phyloP scores from a whole-genome alignment of 2,888 invertebrate species.

The Apotomis turbidana region DNA sequence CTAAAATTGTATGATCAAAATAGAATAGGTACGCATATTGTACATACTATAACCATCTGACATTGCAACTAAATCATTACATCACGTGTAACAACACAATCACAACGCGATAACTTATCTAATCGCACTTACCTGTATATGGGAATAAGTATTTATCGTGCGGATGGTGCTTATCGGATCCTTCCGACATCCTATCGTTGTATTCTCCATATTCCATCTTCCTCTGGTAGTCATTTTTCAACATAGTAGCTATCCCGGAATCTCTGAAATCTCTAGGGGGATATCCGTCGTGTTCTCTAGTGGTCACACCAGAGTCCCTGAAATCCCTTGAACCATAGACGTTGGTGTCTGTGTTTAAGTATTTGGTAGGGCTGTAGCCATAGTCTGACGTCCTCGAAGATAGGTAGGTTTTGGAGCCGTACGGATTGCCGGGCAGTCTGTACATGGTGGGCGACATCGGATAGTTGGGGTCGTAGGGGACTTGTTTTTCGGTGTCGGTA shows the following conservation, averaged over 20 bases:
- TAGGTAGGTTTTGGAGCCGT: conserved; percentile 78
- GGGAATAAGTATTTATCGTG: conserved; percentile 93
- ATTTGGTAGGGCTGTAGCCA: conserved; percentile 79
- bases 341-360: conserved; percentile 67
- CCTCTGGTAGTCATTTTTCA: conserved; percentile 81
- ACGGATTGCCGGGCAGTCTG: conserved; percentile 75
- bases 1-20: no score
- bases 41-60: conserved; percentile 15
- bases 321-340: conserved; percentile 75
- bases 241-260: conserved; percentile 78
- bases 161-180: conserved; percentile 88
- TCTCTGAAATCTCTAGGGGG: conserved; percentile 76
- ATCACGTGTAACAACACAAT: conserved; percentile 2
- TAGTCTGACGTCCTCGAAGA: conserved; percentile 76
- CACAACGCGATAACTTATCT: conserved; percentile 18
- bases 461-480: conserved; percentile 78
- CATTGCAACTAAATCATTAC: conserved; percentile 6
- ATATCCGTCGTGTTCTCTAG: conserved; percentile 74
- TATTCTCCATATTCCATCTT: conserved; percentile 82
- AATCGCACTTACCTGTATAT: conserved; percentile 86
- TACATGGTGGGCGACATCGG: conserved; percentile 80
- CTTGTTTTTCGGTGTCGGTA: conserved; percentile 74
- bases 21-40: neutral
- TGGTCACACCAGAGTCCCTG: conserved; percentile 66
- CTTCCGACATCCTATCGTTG: conserved; percentile 87